Base-by-base conservation (phyloP, 2,113 vertebrate species). In the Xerus inauris region DNA sequence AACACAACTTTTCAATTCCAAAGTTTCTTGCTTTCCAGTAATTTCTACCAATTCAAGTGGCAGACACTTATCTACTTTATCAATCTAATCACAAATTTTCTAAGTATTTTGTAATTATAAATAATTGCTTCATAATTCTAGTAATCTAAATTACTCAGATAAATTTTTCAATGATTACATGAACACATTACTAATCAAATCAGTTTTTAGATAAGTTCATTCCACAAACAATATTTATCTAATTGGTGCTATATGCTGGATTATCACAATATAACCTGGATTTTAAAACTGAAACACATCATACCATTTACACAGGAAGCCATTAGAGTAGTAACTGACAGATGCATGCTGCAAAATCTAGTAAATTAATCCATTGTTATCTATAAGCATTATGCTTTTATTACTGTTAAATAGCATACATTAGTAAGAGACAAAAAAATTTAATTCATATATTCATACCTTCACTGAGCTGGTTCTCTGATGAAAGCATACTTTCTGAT, bases 391-490 rank as follows among this genome's bases (percentile, higher is more conserved):
- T 92, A 94, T 67, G 76, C 62, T 92, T 87, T 91, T 75, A 91
- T 84, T 87, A 87, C 38, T 89, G 38, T 81, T 85, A 83, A 85
- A 95, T 19, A 81, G n/a, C 47, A 91, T 42, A 93, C 47, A 65
- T 32, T 93, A 82, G 76, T 65, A 83, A 77, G 8, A 90, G 11
- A 92, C 6, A 94, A 85, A 79, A 89, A 7, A 93, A 59, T 69
- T 82, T 42, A 95, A 75, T 20, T 59, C 59, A 95, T 54, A 94
- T 45, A 71, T 35, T 73, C 95, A 72, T 97, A 99, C 99, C 99
- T 98, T 98, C 96, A 87, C 42, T 65, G 51, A 91, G 59, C 30
- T 98, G 93, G 75, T 96, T 97, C 45, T 98, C 98, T 87, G 98
- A 97, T 38, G 93, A 79, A 69, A 97, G 51, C 40, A 35, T 14